phyloP scores from a whole-genome alignment of 2,113 vertebrate species.

The Beaufortia kweichowensis region DNA sequence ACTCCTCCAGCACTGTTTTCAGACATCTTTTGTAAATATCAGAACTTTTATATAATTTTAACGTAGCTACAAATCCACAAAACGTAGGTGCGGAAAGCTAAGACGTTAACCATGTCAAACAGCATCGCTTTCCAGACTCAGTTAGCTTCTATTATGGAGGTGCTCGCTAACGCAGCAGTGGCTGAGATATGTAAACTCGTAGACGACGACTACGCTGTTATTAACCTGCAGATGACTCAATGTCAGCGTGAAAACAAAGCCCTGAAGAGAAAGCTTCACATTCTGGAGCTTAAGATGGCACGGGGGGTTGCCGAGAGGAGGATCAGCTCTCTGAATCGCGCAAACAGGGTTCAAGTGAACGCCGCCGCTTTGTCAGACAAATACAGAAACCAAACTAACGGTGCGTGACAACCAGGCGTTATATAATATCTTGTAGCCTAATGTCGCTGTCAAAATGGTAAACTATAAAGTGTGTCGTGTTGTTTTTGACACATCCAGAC shows the following conservation, averaged over 20 bases:
- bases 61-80: too few relatives aligned
- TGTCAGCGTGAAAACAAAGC: conserved; percentile 73
- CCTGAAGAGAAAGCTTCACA: conserved; percentile 71
- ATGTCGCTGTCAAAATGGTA: background rate
- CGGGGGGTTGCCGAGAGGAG: conserved; percentile 68
- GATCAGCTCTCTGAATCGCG: conserved; percentile 58
- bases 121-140: conserved; percentile 75
- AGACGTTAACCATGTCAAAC: conserved; percentile 59
- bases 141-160: conserved; percentile 79
- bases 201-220: conserved; percentile 74
- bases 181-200: conserved; percentile 76
- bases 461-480: background rate
- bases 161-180: conserved; percentile 74
- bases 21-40: background rate
- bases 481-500: conserved; percentile 48
- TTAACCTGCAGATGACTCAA: conserved; percentile 72
- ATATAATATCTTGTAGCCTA: background rate
- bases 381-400: conserved; percentile 45
- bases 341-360: conserved; percentile 56
- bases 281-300: conserved; percentile 72
- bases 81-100: background rate
- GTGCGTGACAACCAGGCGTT: conserved; percentile 34
- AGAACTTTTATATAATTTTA: background rate
- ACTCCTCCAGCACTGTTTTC: background rate
- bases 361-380: conserved; percentile 51